A percentile compares a stretch with the other conserved stretches of the same genome.
Evolutionary conservation across 2,113 vertebrate genomes (phyloP).

Genomic region (Sorex araneus): DNA sequence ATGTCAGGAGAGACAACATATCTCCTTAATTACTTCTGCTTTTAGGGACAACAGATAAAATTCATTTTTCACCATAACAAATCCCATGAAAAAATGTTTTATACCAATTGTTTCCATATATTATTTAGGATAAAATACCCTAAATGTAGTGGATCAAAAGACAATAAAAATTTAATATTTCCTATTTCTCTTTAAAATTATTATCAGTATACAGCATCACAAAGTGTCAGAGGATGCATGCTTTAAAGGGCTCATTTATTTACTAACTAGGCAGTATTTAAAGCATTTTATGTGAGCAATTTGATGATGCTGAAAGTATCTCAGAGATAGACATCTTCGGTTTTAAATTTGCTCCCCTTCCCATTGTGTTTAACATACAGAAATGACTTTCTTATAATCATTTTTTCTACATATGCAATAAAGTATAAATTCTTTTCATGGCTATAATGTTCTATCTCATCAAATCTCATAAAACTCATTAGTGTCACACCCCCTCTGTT

Average conservation of each 20-base stretch:
- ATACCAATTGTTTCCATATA: conserved; percentile 16
- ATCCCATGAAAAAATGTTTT: conserved; percentile 36
- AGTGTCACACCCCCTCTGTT: conserved; percentile 52
- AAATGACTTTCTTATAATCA: conserved; percentile 83
- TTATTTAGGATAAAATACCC: conserved; percentile 47
- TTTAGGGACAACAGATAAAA: conserved; percentile 32
- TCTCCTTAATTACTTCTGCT: conserved; percentile 55
- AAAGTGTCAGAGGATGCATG: neutral
- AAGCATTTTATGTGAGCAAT: neutral
- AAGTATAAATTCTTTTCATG: conserved; percentile 81
- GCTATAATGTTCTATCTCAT: conserved; percentile 80
- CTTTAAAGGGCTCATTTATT: conserved; percentile 16
- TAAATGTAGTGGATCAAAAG: neutral
- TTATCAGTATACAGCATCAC: conserved; percentile 8
- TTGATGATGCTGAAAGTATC: conserved; percentile 63
- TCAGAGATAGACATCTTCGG: conserved; percentile 67
- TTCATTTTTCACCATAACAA: conserved; percentile 51
- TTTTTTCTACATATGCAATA: conserved; percentile 79
- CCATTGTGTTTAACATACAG: conserved; percentile 78
- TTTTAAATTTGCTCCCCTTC: conserved; percentile 78
- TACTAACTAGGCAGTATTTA: neutral
- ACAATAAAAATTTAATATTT: conserved; percentile 15
- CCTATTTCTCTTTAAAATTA: conserved; percentile 28
- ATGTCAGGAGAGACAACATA: conserved; percentile 43
- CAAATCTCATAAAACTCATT: conserved; percentile 81